Conservation (phyloP, 2,888 invertebrate genomes). For the Cosmopolites sordidus region DNA sequence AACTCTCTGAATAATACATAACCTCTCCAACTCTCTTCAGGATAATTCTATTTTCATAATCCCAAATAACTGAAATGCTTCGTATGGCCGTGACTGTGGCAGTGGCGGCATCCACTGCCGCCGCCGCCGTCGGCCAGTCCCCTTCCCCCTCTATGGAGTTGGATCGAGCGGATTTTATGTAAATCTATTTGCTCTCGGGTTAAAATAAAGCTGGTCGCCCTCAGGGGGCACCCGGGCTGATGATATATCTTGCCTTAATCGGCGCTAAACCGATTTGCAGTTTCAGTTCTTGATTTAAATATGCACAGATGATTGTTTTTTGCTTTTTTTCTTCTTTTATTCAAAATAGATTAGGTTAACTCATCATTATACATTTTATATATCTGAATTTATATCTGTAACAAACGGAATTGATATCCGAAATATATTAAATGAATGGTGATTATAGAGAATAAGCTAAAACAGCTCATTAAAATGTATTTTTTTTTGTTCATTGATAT, state of each 20-base stretch:
- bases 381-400: too few species aligned
- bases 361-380: too few species aligned
- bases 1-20: too few species aligned
- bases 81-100: slow-evolving; percentile 7
- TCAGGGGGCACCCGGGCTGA: slow-evolving; percentile 2
- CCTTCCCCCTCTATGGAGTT: background rate
- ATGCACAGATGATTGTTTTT: too few species aligned
- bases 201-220: slow-evolving; percentile 26
- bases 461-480: too few species aligned
- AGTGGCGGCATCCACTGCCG: too few species aligned
- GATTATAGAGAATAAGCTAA: too few species aligned
- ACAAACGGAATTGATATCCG: too few species aligned
- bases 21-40: background rate
- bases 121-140: slow-evolving; percentile 7
- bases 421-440: too few species aligned
- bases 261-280: slow-evolving; percentile 23
- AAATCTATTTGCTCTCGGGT: slow-evolving; percentile 27
- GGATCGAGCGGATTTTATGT: slow-evolving; percentile 22
- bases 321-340: too few species aligned
- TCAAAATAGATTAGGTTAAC: too few species aligned
- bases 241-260: slow-evolving; percentile 27
- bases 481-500: too few species aligned
- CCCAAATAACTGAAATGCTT: slow-evolving; percentile 27
- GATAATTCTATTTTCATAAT: slow-evolving; percentile 18
- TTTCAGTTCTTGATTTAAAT: slow-evolving; percentile 4